Evolutionary conservation across 2,888 invertebrate genomes (phyloP).

Genomic region (Xylota segnis): DNA sequence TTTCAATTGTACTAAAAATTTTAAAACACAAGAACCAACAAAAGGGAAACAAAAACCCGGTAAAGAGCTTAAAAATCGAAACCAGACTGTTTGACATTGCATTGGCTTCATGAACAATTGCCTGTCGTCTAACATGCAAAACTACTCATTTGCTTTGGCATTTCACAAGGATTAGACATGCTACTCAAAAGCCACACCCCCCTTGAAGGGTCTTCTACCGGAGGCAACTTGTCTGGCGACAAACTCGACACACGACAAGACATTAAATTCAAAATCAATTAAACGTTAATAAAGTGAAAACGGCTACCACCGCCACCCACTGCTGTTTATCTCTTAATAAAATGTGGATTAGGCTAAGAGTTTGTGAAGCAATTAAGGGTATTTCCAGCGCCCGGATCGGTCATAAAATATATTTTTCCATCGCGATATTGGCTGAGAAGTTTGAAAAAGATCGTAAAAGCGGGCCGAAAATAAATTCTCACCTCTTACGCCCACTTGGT

Average conservation of each 20-base stretch:
- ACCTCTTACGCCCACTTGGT: conserved; percentile 65
- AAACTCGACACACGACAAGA: conserved; percentile 14
- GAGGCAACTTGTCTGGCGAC: conserved; percentile 44
- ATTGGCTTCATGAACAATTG: conserved; percentile 67
- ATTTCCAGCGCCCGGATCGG: conserved; percentile 20
- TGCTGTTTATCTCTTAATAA: conserved; percentile 56
- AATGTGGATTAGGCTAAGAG: conserved; percentile 57
- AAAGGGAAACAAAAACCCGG: neutral
- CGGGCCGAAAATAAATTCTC: conserved; percentile 62
- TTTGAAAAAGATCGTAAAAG: conserved; percentile 56
- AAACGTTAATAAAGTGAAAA: conserved; percentile 54
- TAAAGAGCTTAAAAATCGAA: conserved; percentile 71
- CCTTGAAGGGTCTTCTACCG: neutral
- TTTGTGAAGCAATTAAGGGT: conserved; percentile 69
- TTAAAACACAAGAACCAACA: conserved; percentile 36
- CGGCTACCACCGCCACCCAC: neutral
- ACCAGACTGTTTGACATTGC: conserved; percentile 73
- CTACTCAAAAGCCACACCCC: conserved; percentile 15
- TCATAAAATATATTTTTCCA: conserved; percentile 57
- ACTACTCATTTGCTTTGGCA: conserved; percentile 49
- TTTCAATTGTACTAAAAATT: conserved; percentile 59
- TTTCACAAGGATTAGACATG: conserved; percentile 42
- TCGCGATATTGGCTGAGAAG: conserved; percentile 2
- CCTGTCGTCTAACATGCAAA: conserved; percentile 1
- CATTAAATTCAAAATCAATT: conserved; percentile 54